These are phyloP conservation scores for Alloscopus bannaensis DNA, from an alignment of 2,888 invertebrate genomes.

Conservation along the genomic window DNA sequence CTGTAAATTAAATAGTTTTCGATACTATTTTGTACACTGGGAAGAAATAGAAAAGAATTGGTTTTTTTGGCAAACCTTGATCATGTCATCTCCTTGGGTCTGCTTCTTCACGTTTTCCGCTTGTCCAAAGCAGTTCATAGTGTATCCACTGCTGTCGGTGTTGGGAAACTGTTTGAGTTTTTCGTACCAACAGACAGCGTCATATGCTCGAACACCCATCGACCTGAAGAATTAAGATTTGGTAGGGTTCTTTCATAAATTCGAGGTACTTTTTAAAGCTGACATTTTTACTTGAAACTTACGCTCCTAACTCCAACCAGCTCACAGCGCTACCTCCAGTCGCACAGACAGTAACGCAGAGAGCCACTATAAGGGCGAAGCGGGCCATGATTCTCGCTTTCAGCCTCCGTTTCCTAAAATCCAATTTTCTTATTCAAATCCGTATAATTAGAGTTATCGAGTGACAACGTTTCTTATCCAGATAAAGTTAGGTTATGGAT, in stretches of 20 bases:
- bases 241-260: no score
- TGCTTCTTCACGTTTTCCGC: constrained; percentile 17
- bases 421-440: no score
- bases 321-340: no score
- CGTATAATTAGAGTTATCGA: no score
- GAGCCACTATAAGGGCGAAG: no score
- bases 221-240: no score
- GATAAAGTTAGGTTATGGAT: no score
- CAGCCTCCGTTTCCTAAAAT: no score
- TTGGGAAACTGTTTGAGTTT: constrained; percentile 24
- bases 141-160: constrained; percentile 12
- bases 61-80: background rate
- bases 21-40: no score
- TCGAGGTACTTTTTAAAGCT: background rate
- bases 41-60: background rate
- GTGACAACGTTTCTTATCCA: no score
- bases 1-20: background rate
- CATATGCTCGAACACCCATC: constrained; percentile 24
- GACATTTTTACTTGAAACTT: background rate
- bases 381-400: no score
- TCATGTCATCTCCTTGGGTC: background rate
- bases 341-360: no score
- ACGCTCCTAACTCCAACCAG: constrained; percentile 10
- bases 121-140: background rate
- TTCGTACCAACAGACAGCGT: constrained; percentile 34